A percentile compares a stretch with the other conserved stretches of the same genome.
Evolutionary conservation across 2,113 vertebrate genomes (phyloP).

Genomic region (Atlantisia rogersi): DNA sequence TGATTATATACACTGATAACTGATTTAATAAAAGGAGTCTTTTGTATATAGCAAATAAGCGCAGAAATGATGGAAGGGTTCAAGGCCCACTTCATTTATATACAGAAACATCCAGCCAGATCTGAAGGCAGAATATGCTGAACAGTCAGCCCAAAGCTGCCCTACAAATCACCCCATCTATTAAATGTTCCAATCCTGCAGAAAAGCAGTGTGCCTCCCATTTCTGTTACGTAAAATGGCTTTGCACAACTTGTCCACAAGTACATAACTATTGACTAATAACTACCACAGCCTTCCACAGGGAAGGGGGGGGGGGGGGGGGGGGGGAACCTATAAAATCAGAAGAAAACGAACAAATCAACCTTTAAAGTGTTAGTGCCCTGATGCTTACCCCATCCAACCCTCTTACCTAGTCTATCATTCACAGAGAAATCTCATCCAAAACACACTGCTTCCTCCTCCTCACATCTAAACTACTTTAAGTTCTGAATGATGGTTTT

Average conservation of each 20-base stretch:
- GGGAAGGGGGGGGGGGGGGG: neutral
- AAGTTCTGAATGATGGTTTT: neutral
- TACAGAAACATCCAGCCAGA: neutral
- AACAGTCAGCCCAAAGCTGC: neutral
- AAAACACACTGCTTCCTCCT: neutral
- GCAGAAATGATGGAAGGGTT: neutral
- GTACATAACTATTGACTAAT: neutral
- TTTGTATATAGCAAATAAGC: neutral
- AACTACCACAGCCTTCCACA: neutral
- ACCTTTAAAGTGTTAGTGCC: neutral
- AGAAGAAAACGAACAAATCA: neutral
- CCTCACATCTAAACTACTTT: neutral
- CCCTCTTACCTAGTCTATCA: neutral
- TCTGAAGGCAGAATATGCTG: neutral
- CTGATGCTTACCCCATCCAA: neutral
- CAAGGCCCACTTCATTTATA: neutral
- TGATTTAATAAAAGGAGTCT: neutral
- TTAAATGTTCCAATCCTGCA: neutral
- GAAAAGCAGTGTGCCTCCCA: neutral
- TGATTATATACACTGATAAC: neutral
- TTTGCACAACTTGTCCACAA: neutral
- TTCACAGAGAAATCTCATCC: neutral
- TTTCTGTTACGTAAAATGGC: neutral
- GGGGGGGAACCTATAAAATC: neutral
- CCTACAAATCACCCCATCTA: neutral